phyloP scores from a whole-genome alignment of 2,113 vertebrate species.

The Glaucomys volans region DNA sequence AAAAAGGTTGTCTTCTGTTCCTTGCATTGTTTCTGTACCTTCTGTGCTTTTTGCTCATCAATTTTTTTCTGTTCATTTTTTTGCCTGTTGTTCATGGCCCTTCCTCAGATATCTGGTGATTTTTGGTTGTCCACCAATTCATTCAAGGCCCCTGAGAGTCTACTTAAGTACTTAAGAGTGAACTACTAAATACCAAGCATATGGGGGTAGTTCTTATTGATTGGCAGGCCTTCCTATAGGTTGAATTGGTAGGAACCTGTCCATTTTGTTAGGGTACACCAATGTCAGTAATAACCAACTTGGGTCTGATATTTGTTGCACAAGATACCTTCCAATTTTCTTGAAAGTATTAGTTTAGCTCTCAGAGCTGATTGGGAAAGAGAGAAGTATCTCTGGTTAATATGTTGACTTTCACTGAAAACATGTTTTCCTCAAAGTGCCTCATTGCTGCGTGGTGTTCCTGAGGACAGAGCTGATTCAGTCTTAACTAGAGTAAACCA shows the following conservation, averaged over 20 bases:
- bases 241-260: neutral
- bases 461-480: neutral
- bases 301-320: neutral
- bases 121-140: neutral
- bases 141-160: too few relatives aligned
- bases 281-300: neutral
- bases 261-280: neutral
- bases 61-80: neutral
- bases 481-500: neutral
- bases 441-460: neutral
- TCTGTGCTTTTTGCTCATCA: neutral
- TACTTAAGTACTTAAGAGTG: neutral
- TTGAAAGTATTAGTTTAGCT: neutral
- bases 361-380: neutral
- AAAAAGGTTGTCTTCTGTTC: neutral
- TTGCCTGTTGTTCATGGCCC: neutral
- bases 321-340: neutral
- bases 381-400: neutral
- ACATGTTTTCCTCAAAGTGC: neutral
- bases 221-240: neutral
- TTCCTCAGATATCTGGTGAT: slow-evolving; percentile 10
- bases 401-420: neutral
- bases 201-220: neutral
- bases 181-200: neutral
- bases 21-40: neutral